Conservation (phyloP, 2,113 vertebrate species). For the Rhegmatorhina hoffmannsi region DNA sequence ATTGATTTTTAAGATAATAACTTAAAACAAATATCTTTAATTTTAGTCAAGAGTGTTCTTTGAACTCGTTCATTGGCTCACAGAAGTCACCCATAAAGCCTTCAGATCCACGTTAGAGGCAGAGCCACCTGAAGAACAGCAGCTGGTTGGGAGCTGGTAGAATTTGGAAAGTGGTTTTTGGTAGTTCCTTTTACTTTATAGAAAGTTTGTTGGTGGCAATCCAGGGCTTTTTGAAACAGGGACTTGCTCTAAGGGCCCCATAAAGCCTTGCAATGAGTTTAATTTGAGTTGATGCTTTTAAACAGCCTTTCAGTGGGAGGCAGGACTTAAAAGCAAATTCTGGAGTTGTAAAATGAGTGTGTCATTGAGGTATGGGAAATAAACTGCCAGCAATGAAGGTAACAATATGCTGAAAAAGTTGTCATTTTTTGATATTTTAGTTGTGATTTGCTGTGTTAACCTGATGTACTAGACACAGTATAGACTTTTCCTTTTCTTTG, state of each 20-base stretch:
- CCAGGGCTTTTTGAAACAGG: not conserved
- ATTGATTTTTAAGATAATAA: not conserved
- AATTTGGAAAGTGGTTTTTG: not conserved
- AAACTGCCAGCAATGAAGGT: not conserved
- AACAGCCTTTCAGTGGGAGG: not conserved
- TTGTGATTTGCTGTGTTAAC: not conserved
- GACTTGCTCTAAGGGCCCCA: not conserved
- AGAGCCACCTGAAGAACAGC: not conserved
- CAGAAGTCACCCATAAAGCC: not conserved
- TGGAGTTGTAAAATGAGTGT: not conserved
- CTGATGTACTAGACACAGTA: not conserved
- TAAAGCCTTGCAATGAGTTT: not conserved
- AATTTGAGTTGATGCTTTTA: not conserved
- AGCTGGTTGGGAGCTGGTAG: rapidly evolving
- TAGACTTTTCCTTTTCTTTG: conserved; percentile 31
- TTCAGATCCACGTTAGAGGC: not conserved
- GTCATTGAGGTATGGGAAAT: not conserved
- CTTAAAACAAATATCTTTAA: not conserved
- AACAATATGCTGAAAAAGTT: not conserved
- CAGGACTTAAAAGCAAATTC: not conserved
- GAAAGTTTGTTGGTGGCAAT: not conserved
- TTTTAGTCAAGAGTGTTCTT: not conserved
- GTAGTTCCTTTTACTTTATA: not conserved
- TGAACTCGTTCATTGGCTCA: not conserved
- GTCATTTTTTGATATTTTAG: not conserved